A percentile compares a stretch with the other conserved stretches of the same genome.
phyloP scores from a whole-genome alignment of 2,888 invertebrate genomes.

The Drymonia ruficornis region DNA sequence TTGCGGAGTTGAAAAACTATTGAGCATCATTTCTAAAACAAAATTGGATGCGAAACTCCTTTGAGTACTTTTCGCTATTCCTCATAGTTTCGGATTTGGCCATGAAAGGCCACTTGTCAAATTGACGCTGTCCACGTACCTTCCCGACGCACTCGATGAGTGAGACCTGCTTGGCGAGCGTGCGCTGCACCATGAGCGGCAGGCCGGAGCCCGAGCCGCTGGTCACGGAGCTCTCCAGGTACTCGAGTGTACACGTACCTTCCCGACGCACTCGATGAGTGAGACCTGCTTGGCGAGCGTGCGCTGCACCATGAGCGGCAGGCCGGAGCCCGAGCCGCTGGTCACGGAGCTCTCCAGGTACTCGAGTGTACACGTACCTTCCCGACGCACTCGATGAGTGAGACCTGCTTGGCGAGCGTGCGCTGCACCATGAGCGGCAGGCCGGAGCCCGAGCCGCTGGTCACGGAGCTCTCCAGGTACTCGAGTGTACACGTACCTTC shows the following conservation, averaged over 20 bases:
- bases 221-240: conserved; percentile 86
- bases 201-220: conserved; percentile 84
- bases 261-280: conserved; percentile 78
- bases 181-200: conserved; percentile 94
- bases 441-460: conserved; percentile 81
- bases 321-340: background rate
- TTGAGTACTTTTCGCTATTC: no score
- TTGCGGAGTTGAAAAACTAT: no score
- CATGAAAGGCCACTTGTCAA: no score
- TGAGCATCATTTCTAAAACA: no score
- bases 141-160: conserved; percentile 89
- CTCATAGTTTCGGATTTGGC: no score
- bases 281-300: conserved; percentile 94
- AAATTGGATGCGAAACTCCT: no score
- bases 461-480: conserved; percentile 86
- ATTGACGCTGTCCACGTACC: no score
- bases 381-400: conserved; percentile 89
- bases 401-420: conserved; percentile 93
- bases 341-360: background rate
- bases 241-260: conserved; percentile 13
- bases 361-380: background rate
- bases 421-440: conserved; percentile 92
- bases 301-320: conserved; percentile 91
- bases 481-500: background rate
- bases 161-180: conserved; percentile 94